Evolutionary conservation across 1,140 invertebrate genomes (phyloP), one percentile per base, ranked within the genome.

Genomic region (Anastrepha ludens): DNA sequence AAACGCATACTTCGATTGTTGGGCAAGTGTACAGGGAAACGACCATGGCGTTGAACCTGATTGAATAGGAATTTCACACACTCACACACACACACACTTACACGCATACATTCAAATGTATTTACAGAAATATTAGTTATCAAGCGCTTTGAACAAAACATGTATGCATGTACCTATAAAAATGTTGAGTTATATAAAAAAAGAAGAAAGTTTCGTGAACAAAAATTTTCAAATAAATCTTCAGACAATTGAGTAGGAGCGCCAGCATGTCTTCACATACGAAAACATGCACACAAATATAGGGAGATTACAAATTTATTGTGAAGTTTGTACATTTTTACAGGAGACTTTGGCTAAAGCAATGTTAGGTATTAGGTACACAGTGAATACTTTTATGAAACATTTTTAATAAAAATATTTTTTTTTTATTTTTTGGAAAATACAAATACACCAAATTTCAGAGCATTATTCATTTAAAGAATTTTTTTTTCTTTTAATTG

Each of bases 191-290:
- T 20, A 47, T 13, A 41, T 20, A 15, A 85, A 85, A 59, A 55
- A 55, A 55, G 2, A 9, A 11, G 15, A 59, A 39, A 85, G 20
- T 59, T 58, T 85, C 20, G 50, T 39, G 59, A 13, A 62, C 50
- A 58, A n/a, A 85, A 58, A 39, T 15, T 85, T 62, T 62, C 50
- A 85, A 62, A 62, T 59, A 58, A 85, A 85, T 85, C 59, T n/a
- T 44, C 20, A 62, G 50, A 85, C 81, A 85, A 85, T 85, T 85
- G 81, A 85, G 50, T 58, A 62, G 20, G 59, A 74, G 67, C 67
- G 67, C 67, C 67, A 74, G 41, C 67, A 47, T 74, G 67, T 74
- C 67, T 44, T 47, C 13, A 29, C 65, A 29, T 29, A 29, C 50
- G 50, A 55, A 55, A 55, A 55, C 50, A 55, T 55, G 6, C 50